Evolutionary conservation across 2,888 invertebrate genomes (phyloP).

Genomic region (Tridacna crocea): DNA sequence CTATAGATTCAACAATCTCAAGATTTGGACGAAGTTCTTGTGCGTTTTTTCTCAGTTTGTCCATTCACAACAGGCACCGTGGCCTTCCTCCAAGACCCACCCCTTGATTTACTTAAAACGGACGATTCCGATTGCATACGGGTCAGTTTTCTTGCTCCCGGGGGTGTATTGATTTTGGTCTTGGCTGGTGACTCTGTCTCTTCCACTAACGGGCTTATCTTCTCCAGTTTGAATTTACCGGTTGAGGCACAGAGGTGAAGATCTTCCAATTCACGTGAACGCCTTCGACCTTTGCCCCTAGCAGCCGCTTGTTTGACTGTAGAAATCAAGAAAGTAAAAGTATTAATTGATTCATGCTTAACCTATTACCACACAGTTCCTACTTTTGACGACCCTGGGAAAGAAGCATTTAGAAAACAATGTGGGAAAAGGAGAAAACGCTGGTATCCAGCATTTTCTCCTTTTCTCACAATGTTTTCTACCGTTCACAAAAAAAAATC

Average conservation of each 20-base stretch:
- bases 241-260: constrained; percentile 72
- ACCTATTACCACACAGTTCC: too few relatives aligned
- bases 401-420: too few relatives aligned
- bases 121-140: constrained; percentile 33
- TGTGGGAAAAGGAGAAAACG: too few relatives aligned
- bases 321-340: too few relatives aligned
- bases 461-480: too few relatives aligned
- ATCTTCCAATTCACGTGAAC: constrained; percentile 78
- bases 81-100: constrained; percentile 14
- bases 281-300: constrained; percentile 67
- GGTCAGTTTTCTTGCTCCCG: constrained; percentile 22
- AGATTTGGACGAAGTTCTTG: constrained; percentile 5
- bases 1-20: background rate
- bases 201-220: constrained; percentile 21
- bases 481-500: too few relatives aligned
- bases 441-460: too few relatives aligned
- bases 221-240: constrained; percentile 65
- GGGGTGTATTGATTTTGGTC: background rate
- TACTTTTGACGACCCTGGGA: too few relatives aligned
- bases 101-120: constrained; percentile 3
- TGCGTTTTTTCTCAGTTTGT: background rate
- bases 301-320: constrained; percentile 65
- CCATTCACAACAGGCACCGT: background rate
- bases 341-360: too few relatives aligned
- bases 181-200: constrained; percentile 3